Base-by-base conservation (phyloP, 2,888 invertebrate species). In the Biston stratarius region DNA sequence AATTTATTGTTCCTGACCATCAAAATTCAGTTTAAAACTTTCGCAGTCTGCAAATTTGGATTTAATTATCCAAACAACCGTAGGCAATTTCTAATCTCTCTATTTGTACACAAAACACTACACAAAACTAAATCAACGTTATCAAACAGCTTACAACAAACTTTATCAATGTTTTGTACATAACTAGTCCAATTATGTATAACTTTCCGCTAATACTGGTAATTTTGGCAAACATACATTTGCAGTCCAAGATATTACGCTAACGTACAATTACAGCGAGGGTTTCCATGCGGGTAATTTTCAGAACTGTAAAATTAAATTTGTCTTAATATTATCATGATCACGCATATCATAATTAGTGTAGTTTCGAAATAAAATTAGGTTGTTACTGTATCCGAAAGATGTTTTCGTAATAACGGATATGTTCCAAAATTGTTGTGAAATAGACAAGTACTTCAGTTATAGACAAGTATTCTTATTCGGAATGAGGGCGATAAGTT, bases 141-240 rank as follows among this genome's bases (percentile, higher is more conserved):
- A 70, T 74, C 73, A 73, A 72, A 74, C 70, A 74, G 71, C 71
- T 73, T 71, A 69, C 64, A 72, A 61, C 67, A 64, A 74, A 77
- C 75, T 78, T 78, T 69, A 69, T 70, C 64, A 74, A 76, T 76
- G 76, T 77, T 79, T 77, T 76, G 75, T 75, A 64, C 67, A 73
- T 55, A 67, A 67, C 67, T 67, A 72, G 67, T 65, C 70, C 67
- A 76, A 77, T 75, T 75, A 74, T 48, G 70, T 69, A 73, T 67
- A 76, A 76, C 72, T 77, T 76, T 68, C 65, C 66, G 71, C 74
- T 76, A 74, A 74, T 75, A 76, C 75, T 70, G 73, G 73, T 73
- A 74, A 77, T 68, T 59, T 64, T 51, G 52, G 63, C 73, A 59
- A 71, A 72, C 59, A 63, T 67, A 69, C 60, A 71, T 70, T 73